These are phyloP conservation scores for Protonibea diacanthus DNA, from an alignment of 2,797 vertebrate genomes.

Conservation along the genomic window DNA sequence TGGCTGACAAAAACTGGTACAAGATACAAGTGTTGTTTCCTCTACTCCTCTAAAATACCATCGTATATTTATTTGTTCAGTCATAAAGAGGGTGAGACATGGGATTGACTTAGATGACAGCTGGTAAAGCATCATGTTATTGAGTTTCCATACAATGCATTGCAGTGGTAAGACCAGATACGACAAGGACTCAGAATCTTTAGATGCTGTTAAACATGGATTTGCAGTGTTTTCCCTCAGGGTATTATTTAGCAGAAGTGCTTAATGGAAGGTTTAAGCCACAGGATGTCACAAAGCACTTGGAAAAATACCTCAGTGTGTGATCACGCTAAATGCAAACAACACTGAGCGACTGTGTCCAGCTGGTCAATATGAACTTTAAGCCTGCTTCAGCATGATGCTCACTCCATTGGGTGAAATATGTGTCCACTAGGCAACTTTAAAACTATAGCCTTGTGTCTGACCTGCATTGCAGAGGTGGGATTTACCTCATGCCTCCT, in stretches of 20 bases:
- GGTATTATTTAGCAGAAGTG: slow-evolving; percentile 12
- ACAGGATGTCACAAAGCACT: slow-evolving; percentile 14
- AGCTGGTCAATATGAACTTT: slow-evolving; percentile 12
- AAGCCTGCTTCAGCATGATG: not conserved
- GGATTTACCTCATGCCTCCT: slow-evolving; percentile 1
- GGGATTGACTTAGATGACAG: not conserved
- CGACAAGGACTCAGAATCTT: not conserved
- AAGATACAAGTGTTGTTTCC: too few species aligned
- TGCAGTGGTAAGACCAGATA: not conserved
- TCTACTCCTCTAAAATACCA: too few species aligned
- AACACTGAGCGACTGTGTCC: not conserved
- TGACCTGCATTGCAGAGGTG: slow-evolving; percentile 4
- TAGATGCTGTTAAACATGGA: slow-evolving; percentile 18
- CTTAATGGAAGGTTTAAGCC: slow-evolving; percentile 40
- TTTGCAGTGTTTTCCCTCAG: not conserved
- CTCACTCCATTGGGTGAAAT: not conserved
- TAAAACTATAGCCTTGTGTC: not conserved
- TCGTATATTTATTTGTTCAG: not conserved
- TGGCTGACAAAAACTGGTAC: too few species aligned
- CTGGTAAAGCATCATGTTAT: not conserved
- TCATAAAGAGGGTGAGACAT: not conserved
- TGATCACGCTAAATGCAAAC: slow-evolving; percentile 16
- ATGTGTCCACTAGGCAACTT: slow-evolving; percentile 11
- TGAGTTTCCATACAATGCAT: not conserved
- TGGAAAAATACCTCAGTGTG: slow-evolving; percentile 13